phyloP scores from a whole-genome alignment of 2,113 vertebrate species.

The Anser brachyrhynchus region DNA sequence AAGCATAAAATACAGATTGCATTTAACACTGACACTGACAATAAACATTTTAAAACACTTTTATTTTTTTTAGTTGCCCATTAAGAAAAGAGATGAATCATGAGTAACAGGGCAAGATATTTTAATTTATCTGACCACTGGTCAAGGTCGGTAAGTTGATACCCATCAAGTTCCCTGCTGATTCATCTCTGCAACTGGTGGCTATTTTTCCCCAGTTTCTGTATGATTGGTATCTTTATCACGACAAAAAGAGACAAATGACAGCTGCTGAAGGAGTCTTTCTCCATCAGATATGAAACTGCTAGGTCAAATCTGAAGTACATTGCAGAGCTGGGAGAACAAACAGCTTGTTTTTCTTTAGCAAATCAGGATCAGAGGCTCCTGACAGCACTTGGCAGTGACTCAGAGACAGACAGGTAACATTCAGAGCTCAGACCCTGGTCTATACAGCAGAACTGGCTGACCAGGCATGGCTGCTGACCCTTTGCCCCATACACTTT shows the following conservation, averaged over 20 bases:
- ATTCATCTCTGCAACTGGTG: not conserved
- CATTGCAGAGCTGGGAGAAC: not conserved
- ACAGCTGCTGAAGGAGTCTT: not conserved
- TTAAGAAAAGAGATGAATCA: conserved; percentile 9
- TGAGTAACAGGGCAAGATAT: not conserved
- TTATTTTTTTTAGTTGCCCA: not conserved
- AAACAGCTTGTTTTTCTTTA: not conserved
- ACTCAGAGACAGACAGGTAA: not conserved
- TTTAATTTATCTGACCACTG: conserved; percentile 5
- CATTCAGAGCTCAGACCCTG: not conserved
- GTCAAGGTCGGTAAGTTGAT: not conserved
- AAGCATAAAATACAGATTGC: not conserved
- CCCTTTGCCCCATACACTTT: not conserved
- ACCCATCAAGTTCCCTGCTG: not conserved
- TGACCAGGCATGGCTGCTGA: not conserved
- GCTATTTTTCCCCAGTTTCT: not conserved
- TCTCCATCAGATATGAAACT: not conserved
- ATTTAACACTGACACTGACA: not conserved
- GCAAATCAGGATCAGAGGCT: not conserved
- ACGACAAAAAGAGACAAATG: not conserved
- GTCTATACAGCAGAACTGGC: not conserved
- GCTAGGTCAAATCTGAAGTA: not conserved
- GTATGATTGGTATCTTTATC: not conserved
- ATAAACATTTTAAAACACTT: not conserved
- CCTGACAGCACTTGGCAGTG: not conserved